phyloP scores from a whole-genome alignment of 1,140 invertebrate genomes.

The Wiebesia pumilae region DNA sequence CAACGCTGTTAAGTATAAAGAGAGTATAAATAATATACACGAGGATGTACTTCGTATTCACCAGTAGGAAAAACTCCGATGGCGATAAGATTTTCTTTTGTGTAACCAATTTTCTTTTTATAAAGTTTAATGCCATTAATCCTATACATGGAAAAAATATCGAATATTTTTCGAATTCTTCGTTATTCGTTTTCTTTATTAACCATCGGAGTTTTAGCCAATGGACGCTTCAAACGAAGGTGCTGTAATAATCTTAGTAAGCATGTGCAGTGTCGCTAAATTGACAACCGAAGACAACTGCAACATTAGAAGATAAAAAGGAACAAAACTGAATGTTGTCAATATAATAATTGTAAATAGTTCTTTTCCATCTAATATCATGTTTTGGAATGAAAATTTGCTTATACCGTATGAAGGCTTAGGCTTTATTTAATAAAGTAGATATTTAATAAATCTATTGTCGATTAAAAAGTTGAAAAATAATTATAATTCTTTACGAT shows the following conservation, averaged over 20 bases:
- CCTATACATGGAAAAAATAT: too few species aligned
- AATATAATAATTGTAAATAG: neutral
- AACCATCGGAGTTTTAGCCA: neutral
- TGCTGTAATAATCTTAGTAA: neutral
- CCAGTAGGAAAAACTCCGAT: constrained; percentile 8
- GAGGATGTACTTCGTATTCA: neutral
- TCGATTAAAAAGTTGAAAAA: too few species aligned
- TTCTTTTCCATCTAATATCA: neutral
- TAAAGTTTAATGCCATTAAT: neutral
- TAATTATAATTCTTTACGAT: too few species aligned
- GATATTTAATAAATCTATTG: neutral
- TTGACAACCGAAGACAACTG: neutral
- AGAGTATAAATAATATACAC: neutral
- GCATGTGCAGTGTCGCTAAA: constrained; percentile 21
- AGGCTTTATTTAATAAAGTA: neutral
- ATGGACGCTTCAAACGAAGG: neutral
- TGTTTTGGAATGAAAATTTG: constrained; percentile 20
- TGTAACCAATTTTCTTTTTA: neutral
- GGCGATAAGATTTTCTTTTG: neutral
- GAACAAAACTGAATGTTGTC: neutral
- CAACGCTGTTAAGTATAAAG: too few species aligned
- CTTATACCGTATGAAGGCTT: neutral
- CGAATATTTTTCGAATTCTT: neutral
- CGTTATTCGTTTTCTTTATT: neutral
- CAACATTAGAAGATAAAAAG: constrained; percentile 10